Evolutionary conservation across 2,888 invertebrate species (phyloP).

Genomic region (Leucoma salicis): DNA sequence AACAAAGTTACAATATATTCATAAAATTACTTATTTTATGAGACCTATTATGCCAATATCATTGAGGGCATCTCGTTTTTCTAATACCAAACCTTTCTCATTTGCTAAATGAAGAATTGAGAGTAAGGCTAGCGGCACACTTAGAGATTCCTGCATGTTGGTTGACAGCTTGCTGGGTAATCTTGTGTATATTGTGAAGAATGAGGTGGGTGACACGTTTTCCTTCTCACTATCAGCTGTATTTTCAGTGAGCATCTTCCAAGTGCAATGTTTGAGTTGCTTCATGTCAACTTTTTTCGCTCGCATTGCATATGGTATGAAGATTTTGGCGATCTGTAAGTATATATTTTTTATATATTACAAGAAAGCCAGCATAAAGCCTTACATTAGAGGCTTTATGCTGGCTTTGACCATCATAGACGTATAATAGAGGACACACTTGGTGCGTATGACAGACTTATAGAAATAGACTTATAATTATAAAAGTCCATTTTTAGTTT

Average conservation of each 20-base stretch:
- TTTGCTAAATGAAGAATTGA: slow-evolving; percentile 93
- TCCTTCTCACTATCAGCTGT: slow-evolving; percentile 54
- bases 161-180: slow-evolving; percentile 82
- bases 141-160: slow-evolving; percentile 87
- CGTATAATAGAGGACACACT: no score
- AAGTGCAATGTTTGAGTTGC: slow-evolving; percentile 89
- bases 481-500: no score
- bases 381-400: no score
- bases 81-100: slow-evolving; percentile 85
- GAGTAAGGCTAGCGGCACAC: slow-evolving; percentile 89
- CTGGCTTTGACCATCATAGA: no score
- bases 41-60: slow-evolving; percentile 78
- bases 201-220: slow-evolving; percentile 70
- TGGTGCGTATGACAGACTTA: no score
- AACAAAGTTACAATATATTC: slow-evolving; percentile 6
- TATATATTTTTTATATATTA: no score
- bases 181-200: slow-evolving; percentile 79
- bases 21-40: slow-evolving; percentile 39
- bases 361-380: no score
- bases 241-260: slow-evolving; percentile 82
- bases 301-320: slow-evolving; percentile 90
- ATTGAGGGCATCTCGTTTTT: slow-evolving; percentile 71
- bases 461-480: no score
- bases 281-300: slow-evolving; percentile 95
- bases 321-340: slow-evolving; percentile 85